phyloP scores from a whole-genome alignment of 2,113 vertebrate genomes.

The Saimiri boliviensis region DNA sequence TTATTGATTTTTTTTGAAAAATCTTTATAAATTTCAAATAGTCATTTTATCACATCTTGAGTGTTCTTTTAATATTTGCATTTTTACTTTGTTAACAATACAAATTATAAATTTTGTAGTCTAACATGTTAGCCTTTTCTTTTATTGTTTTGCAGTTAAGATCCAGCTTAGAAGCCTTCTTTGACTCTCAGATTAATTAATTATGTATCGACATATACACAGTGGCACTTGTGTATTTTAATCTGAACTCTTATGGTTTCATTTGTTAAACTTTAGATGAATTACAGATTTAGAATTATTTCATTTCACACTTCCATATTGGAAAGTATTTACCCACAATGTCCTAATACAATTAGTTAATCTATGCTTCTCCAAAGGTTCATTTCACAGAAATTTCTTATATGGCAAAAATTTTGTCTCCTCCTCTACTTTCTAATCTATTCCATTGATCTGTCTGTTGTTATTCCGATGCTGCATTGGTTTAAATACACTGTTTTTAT shows the following conservation, averaged over 20 bases:
- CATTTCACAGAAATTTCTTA: constrained; percentile 30
- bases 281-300: not conserved
- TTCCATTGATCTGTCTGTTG: not conserved
- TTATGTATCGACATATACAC: not conserved
- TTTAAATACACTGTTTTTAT: constrained; percentile 16
- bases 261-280: not conserved
- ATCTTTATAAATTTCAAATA: not conserved
- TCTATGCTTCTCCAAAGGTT: not conserved
- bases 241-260: not conserved
- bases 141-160: not conserved
- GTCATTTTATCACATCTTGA: not conserved
- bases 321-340: not conserved
- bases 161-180: not conserved
- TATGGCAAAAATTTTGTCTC: not conserved
- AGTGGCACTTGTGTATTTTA: not conserved
- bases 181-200: not conserved
- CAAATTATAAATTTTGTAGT: not conserved
- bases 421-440: not conserved
- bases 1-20: not conserved
- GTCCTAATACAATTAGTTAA: not conserved
- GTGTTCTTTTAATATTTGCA: not conserved
- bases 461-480: not conserved
- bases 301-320: not conserved
- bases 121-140: not conserved
- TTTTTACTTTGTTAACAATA: not conserved